phyloP scores from a whole-genome alignment of 2,113 vertebrate genomes.

The Speoplatyrhinus poulsoni region DNA sequence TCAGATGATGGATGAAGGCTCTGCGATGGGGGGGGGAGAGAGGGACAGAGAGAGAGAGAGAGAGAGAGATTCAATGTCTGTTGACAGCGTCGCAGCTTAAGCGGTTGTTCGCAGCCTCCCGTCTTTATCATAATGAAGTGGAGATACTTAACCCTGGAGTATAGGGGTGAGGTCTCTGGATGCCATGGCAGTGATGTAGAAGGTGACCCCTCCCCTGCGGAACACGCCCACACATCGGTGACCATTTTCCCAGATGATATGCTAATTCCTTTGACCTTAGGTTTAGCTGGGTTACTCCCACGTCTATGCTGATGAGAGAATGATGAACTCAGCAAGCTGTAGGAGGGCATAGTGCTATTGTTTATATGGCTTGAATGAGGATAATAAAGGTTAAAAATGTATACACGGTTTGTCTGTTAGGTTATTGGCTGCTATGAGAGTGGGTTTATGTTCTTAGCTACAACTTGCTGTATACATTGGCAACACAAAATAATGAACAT shows the following conservation, averaged over 20 bases:
- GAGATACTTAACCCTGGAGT: constrained; percentile 77
- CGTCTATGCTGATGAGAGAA: constrained; percentile 41
- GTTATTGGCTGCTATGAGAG: constrained; percentile 7
- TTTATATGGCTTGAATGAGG: background rate
- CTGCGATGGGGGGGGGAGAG: constrained; percentile 1
- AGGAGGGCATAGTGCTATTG: background rate
- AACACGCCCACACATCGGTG: constrained; percentile 70
- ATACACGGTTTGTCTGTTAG: background rate
- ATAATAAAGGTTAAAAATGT: background rate
- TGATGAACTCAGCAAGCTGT: constrained; percentile 52
- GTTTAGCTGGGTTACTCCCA: constrained; percentile 67
- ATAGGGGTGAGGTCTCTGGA: constrained; percentile 47
- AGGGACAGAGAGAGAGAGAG: constrained; percentile 31
- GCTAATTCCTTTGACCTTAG: constrained; percentile 77
- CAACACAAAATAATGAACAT: background rate
- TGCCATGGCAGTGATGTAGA: constrained; percentile 69
- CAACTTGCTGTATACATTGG: background rate
- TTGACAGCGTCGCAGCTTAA: constrained; percentile 59
- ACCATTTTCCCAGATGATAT: constrained; percentile 77
- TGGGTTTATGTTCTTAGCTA: background rate
- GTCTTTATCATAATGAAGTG: constrained; percentile 83
- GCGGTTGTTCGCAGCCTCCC: constrained; percentile 61
- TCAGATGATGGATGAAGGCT: constrained; percentile 74
- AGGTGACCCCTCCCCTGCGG: constrained; percentile 72
- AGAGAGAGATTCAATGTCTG: constrained; percentile 52